Conservation (phyloP, 2,888 invertebrate genomes). For the Acronicta alni region DNA sequence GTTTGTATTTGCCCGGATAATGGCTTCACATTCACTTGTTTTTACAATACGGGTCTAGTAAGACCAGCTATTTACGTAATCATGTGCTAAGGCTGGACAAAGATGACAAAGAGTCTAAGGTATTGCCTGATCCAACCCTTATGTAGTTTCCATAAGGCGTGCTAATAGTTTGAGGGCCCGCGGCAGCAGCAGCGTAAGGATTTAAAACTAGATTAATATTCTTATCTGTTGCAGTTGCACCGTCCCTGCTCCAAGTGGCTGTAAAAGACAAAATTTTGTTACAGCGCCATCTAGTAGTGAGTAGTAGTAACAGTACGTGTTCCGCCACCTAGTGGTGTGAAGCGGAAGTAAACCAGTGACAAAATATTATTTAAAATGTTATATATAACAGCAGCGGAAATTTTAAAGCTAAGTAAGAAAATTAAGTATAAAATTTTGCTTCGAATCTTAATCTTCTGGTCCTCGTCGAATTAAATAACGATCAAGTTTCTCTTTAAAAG, state of each 20-base stretch:
- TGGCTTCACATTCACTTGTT: too few species aligned
- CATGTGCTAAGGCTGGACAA: slow-evolving; percentile 26
- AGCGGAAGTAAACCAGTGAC: neutral
- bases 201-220: slow-evolving; percentile 64
- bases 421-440: too few species aligned
- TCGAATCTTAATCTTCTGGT: too few species aligned
- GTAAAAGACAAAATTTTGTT: slow-evolving; percentile 48
- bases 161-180: slow-evolving; percentile 77
- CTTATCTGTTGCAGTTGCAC: slow-evolving; percentile 54
- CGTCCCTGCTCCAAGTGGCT: slow-evolving; percentile 80
- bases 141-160: slow-evolving; percentile 82
- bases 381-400: too few species aligned
- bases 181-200: slow-evolving; percentile 66
- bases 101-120: slow-evolving; percentile 15
- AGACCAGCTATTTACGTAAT: neutral
- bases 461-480: too few species aligned
- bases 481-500: too few species aligned
- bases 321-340: slow-evolving; percentile 20
- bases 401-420: too few species aligned
- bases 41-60: too few species aligned
- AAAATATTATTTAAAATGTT: too few species aligned
- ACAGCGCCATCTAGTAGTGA: slow-evolving; percentile 59
- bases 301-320: slow-evolving; percentile 7
- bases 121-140: slow-evolving; percentile 57
- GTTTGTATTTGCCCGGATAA: too few species aligned